A percentile compares a stretch with the other conserved stretches of the same genome.
These are phyloP conservation scores for Limanda limanda DNA, from an alignment of 2,113 vertebrate genomes.

Conservation along the genomic window DNA sequence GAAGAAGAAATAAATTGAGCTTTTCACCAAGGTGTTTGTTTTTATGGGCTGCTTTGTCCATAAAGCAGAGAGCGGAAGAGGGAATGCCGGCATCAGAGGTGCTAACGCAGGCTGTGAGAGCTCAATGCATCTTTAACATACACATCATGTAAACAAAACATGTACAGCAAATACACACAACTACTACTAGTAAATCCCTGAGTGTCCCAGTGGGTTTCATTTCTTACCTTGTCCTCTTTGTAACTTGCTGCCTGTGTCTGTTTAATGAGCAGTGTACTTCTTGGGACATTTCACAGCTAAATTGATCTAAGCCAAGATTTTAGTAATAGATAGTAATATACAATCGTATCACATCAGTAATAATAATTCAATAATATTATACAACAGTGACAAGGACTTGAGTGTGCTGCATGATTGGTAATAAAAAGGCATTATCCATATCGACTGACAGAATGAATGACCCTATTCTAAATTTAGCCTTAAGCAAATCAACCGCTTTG, in stretches of 20 bases:
- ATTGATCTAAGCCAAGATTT: background rate
- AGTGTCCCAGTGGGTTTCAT: too few species aligned
- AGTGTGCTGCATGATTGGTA: background rate
- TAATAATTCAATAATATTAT: background rate
- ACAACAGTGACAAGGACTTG: background rate
- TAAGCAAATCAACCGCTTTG: constrained; percentile 41
- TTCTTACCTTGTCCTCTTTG: too few species aligned
- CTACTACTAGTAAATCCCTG: too few species aligned
- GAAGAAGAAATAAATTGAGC: constrained; percentile 43
- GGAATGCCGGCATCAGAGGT: background rate
- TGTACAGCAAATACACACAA: too few species aligned
- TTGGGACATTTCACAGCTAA: background rate
- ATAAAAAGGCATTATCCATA: constrained; percentile 27
- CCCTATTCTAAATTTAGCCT: constrained; percentile 61
- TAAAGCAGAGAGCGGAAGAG: constrained; percentile 1
- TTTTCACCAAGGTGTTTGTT: constrained; percentile 35
- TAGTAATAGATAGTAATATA: background rate
- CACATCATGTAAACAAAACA: too few species aligned
- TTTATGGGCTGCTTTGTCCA: constrained; percentile 30
- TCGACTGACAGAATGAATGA: constrained; percentile 44
- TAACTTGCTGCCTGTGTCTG: too few species aligned
- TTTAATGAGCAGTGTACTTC: too few species aligned
- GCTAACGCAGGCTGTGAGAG: background rate
- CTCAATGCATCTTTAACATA: background rate
- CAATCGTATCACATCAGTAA: background rate